Base-by-base conservation (phyloP, 92 coral and sea anemone genomes). In the Parazoanthus atlanticus region DNA sequence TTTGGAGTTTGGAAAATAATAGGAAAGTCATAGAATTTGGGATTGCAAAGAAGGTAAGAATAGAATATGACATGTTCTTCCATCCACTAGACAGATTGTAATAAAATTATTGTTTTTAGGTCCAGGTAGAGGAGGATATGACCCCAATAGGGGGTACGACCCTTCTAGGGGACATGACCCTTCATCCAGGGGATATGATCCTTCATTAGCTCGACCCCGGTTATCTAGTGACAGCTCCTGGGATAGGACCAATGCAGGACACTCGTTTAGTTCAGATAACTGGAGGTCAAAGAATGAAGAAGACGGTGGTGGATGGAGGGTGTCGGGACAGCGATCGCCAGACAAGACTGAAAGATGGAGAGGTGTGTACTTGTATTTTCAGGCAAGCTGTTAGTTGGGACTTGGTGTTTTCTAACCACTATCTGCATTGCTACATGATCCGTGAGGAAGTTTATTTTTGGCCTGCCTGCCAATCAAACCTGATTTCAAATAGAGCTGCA, bases 301-400 rank as follows among this genome's bases (percentile, higher is more conserved):
- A 49, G 98, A 92, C 70, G 98, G 96, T 2, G 98, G 97, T 32
- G 99, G 99, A 12, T 97, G 99, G 99, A 95, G 95, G 71, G 90
- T 96, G 5, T 94, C 98, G 38, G 98, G 98, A 29, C 93, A 91
- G 67, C 92, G 97, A 10, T 93, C 93, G 19, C 74, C 93, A 1
- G 98, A 97, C 29, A 93, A 94, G 84, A 49, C 94, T 23, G 99
- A 96, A 36, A 93, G 95, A 81, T 95, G 99, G 99, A 88, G 98
- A 93, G 98, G 99, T 94, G 72, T 56, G 91, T 85, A 61, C 17
- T 61, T 4, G 9, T 61, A 28, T 61, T 8, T 61, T 61, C 65
- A 56, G 10, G 65, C 65, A 12, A 43, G 49, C 49, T 43, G 49
- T 43, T 43, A 43, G 49, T 52, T 16, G 21, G 58, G 58, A 52